Percentiles rank a stretch among this genome's conserved stretches.
These are phyloP conservation scores for Hydrolagus colliei DNA, from an alignment of 2,797 vertebrate genomes.

Conservation along the genomic window DNA sequence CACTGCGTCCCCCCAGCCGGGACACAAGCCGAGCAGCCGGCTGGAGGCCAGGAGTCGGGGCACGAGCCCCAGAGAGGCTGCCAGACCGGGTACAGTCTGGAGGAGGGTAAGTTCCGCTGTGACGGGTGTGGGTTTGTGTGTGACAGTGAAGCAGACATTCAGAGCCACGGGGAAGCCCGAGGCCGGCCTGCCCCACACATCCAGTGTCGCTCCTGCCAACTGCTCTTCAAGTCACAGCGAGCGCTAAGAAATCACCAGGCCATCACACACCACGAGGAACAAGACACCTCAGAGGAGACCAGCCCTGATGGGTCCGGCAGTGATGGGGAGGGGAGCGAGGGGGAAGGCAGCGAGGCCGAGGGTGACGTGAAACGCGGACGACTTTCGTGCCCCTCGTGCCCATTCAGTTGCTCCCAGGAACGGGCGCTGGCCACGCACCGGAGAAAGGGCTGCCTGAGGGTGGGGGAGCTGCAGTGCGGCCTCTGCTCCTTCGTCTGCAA, in stretches of 20 bases:
- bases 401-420: constrained; percentile 74
- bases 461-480: constrained; percentile 59
- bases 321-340: not conserved
- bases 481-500: constrained; percentile 66
- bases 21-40: not conserved
- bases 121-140: constrained; percentile 70
- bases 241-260: constrained; percentile 41
- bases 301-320: not conserved
- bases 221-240: constrained; percentile 36
- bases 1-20: not conserved
- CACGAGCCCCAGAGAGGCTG: not conserved
- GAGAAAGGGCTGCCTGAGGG: constrained; percentile 64
- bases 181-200: constrained; percentile 42
- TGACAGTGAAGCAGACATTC: constrained; percentile 61
- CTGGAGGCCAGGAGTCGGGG: fast-evolving
- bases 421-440: constrained; percentile 66
- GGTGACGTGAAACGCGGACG: constrained; percentile 20
- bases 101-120: constrained; percentile 68
- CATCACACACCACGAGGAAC: constrained; percentile 36
- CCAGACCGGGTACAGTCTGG: constrained; percentile 48
- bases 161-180: constrained; percentile 60
- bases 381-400: constrained; percentile 69
- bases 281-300: constrained; percentile 10
- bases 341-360: not conserved
- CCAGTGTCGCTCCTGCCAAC: constrained; percentile 48